These are phyloP conservation scores for Rhadina sibilatrix DNA, from an alignment of 2,113 vertebrate species.

Conservation along the genomic window DNA sequence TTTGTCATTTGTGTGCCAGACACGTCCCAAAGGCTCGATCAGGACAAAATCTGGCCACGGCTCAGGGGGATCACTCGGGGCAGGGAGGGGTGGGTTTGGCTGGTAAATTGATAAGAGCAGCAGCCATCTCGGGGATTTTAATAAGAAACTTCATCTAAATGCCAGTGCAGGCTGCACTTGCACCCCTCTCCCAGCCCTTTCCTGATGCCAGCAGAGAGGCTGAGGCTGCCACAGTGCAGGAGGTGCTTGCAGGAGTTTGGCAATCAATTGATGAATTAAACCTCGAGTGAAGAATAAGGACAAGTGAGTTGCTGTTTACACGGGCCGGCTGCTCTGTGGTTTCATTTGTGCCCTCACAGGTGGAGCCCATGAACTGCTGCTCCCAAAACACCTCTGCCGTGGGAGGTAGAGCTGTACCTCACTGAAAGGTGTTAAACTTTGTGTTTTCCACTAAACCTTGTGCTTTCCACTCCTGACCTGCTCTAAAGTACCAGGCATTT, in stretches of 20 bases:
- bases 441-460: background rate
- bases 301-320: background rate
- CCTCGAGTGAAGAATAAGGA: background rate
- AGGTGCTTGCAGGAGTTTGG: background rate
- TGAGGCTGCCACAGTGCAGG: background rate
- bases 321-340: background rate
- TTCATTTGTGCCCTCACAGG: rapidly evolving
- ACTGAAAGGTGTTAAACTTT: background rate
- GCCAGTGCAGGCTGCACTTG: background rate
- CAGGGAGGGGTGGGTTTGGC: background rate
- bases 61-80: background rate
- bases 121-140: background rate
- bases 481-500: background rate
- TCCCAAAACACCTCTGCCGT: background rate
- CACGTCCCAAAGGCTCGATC: background rate
- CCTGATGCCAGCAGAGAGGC: background rate
- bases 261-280: background rate
- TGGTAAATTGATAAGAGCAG: background rate
- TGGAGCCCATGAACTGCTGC: background rate
- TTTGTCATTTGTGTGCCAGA: slow-evolving; percentile 28
- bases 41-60: background rate
- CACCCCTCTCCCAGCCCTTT: background rate
- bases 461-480: background rate
- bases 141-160: background rate
- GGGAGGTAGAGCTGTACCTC: background rate